Conservation (phyloP, 2,113 vertebrate genomes). For the Pardalotus punctatus region DNA sequence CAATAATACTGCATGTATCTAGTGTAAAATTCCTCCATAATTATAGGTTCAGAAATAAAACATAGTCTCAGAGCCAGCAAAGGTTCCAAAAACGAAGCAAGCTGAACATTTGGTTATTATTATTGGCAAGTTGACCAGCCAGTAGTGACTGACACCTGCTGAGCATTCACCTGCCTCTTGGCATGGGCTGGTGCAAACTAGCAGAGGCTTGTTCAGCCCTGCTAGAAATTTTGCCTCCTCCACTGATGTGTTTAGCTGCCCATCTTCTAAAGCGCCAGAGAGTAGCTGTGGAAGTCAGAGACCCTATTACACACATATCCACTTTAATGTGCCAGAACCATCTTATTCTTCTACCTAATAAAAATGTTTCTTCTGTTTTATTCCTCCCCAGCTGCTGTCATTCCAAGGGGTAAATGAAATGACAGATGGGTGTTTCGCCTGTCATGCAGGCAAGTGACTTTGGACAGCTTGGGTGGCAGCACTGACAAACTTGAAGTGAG, state of each 20-base stretch:
- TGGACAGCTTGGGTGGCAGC: background rate
- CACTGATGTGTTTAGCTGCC: background rate
- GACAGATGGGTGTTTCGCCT: background rate
- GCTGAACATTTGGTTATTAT: rapidly evolving
- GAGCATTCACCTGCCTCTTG: background rate
- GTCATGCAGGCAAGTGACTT: background rate
- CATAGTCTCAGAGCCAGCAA: background rate
- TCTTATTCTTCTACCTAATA: background rate
- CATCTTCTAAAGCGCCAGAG: background rate
- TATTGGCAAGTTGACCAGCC: background rate
- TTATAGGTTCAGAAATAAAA: background rate
- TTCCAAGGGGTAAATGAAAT: background rate
- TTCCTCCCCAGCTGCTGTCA: background rate
- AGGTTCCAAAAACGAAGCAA: background rate
- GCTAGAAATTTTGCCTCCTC: background rate
- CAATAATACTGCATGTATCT: background rate
- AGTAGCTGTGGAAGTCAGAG: background rate
- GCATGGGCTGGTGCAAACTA: background rate
- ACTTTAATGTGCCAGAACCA: background rate
- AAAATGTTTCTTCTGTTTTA: background rate
- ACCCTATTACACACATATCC: background rate
- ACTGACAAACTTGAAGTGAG: background rate
- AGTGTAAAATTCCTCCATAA: background rate
- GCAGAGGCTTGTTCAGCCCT: background rate
- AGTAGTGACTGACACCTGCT: background rate